Evolutionary conservation across 2,797 vertebrate genomes (phyloP).

Genomic region (Premnoplex brunnescens): DNA sequence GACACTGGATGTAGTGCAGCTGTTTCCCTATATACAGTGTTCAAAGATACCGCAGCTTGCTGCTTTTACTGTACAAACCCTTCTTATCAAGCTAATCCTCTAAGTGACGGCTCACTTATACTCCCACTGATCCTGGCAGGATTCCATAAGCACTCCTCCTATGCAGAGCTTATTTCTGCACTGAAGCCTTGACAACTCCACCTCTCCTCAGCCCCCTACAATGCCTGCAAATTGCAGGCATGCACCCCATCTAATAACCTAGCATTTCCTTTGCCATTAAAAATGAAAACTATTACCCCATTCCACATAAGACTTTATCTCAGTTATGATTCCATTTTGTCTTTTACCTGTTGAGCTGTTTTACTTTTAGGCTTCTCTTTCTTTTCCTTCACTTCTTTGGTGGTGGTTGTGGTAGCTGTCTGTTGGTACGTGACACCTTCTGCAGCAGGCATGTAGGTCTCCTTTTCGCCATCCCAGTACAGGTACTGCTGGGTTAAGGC

Average conservation of each 20-base stretch:
- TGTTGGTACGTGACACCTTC: conserved; percentile 73
- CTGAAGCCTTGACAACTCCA: neutral
- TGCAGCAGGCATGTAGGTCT: conserved; percentile 89
- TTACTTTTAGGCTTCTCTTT: conserved; percentile 99
- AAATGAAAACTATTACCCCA: neutral
- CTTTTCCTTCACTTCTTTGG: conserved; percentile 92
- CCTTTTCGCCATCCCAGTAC: conserved; percentile 97
- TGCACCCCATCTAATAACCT: neutral
- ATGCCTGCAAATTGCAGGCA: neutral
- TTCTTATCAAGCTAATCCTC: conserved; percentile 37
- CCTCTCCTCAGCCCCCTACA: neutral
- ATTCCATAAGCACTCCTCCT: conserved; percentile 5
- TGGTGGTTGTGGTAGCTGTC: conserved; percentile 60
- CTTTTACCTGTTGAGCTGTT: conserved; percentile 92
- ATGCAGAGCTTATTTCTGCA: conserved; percentile 39
- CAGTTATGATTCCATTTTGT: neutral
- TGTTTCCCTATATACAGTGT: neutral
- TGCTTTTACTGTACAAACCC: neutral
- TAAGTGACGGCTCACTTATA: conserved; percentile 13
- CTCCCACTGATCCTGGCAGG: conserved; percentile 43
- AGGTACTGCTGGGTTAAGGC: conserved; percentile 96
- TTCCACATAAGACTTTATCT: neutral
- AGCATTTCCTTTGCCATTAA: neutral
- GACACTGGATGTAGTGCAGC: conserved; percentile 24
- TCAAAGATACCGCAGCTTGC: neutral